These are phyloP conservation scores for Furcula furcula DNA, from an alignment of 2,888 invertebrate species.

Conservation along the genomic window DNA sequence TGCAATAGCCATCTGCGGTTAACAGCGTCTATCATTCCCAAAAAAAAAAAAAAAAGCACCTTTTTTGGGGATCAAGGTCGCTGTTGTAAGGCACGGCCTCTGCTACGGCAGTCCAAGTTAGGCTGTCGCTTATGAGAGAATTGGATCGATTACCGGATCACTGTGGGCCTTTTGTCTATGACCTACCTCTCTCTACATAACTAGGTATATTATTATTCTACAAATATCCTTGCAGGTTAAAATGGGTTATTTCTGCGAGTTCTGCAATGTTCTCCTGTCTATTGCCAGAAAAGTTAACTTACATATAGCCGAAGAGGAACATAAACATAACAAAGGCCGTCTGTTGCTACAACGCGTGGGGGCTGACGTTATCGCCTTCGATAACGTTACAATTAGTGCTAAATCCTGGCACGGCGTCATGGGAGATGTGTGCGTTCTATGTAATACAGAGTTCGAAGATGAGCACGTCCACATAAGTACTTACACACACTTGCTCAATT, in stretches of 20 bases:
- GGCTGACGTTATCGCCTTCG: constrained; percentile 35
- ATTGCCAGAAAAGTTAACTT: constrained; percentile 44
- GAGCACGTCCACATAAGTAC: constrained; percentile 39
- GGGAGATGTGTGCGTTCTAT: constrained; percentile 48
- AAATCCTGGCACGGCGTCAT: constrained; percentile 53
- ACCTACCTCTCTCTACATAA: no score
- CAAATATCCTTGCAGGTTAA: constrained; percentile 43
- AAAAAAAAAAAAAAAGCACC: no score
- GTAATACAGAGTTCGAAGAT: constrained; percentile 48
- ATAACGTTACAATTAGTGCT: constrained; percentile 40
- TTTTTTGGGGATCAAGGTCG: no score
- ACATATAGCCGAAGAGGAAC: constrained; percentile 43
- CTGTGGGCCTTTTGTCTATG: no score
- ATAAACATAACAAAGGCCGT: constrained; percentile 35
- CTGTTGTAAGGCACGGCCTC: no score
- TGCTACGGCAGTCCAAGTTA: no score
- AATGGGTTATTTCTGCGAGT: constrained; percentile 55
- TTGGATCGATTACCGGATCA: no score
- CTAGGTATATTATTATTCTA: no score
- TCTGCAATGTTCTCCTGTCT: constrained; percentile 45
- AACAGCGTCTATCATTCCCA: no score
- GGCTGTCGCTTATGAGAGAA: no score
- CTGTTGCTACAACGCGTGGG: constrained; percentile 29
- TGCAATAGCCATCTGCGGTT: no score
- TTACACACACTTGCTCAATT: constrained; percentile 43